These are phyloP conservation scores for Emydocephalus ijimae DNA, from an alignment of 2,113 vertebrate species.

Conservation along the genomic window DNA sequence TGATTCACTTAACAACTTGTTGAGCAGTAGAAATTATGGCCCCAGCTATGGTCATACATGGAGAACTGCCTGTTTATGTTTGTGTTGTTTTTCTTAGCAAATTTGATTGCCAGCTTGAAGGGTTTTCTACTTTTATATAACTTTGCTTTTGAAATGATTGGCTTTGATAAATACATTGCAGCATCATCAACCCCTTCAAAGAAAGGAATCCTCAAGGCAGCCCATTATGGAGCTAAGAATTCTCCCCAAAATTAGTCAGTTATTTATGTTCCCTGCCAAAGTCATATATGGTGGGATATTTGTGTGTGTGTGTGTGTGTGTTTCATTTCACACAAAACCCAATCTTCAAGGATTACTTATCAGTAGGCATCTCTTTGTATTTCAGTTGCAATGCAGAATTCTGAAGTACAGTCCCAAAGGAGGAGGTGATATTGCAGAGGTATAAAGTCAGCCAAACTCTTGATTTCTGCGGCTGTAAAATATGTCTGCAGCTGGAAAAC, in stretches of 20 bases:
- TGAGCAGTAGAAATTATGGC: too few species aligned
- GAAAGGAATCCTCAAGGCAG: neutral
- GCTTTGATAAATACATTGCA: neutral
- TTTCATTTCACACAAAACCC: constrained; percentile 64
- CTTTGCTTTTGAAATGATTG: neutral
- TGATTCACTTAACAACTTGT: too few species aligned
- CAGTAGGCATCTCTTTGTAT: constrained; percentile 74
- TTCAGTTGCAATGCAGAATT: constrained; percentile 53
- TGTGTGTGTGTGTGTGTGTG: accelerated
- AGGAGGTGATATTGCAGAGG: constrained; percentile 61
- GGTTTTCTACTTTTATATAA: neutral
- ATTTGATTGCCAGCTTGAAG: neutral
- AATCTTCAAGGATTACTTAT: constrained; percentile 57
- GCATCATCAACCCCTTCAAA: constrained; percentile 8
- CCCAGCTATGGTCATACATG: too few species aligned
- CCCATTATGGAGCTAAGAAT: constrained; percentile 29
- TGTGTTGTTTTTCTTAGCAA: too few species aligned
- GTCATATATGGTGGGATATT: constrained; percentile 43
- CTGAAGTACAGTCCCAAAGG: constrained; percentile 30
- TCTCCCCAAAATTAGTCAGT: constrained; percentile 43
- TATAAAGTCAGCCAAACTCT: constrained; percentile 42
- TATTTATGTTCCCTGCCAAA: constrained; percentile 56
- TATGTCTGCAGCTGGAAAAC: constrained; percentile 53
- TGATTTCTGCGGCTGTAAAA: constrained; percentile 40
- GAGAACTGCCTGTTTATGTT: neutral